A percentile compares a stretch with the other conserved stretches of the same genome.
phyloP scores from a whole-genome alignment of 2,888 invertebrate species.

The Oscheius sp. region DNA sequence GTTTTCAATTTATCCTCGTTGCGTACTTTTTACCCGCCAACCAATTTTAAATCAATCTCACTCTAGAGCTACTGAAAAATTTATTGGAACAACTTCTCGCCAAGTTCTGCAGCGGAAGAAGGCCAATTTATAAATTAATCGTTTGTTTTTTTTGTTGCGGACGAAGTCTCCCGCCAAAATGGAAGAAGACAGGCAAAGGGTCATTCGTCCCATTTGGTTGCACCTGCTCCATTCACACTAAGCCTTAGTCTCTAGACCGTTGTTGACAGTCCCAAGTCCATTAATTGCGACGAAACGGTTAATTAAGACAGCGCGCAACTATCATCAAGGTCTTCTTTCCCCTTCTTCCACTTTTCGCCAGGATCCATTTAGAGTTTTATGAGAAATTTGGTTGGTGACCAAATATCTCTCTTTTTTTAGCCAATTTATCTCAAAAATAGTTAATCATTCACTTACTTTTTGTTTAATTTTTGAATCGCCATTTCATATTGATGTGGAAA shows the following conservation, averaged over 20 bases:
- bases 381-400: too few relatives aligned
- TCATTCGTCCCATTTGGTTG: constrained; percentile 10
- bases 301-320: constrained; percentile 26
- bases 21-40: not conserved
- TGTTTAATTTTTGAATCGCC: too few relatives aligned
- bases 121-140: not conserved
- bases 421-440: too few relatives aligned
- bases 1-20: constrained; percentile 25
- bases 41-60: not conserved
- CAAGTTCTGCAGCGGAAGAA: not conserved
- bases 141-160: not conserved
- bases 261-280: constrained; percentile 22
- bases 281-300: constrained; percentile 28
- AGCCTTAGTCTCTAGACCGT: constrained; percentile 11
- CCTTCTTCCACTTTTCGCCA: too few relatives aligned
- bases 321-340: constrained; percentile 21
- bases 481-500: too few relatives aligned
- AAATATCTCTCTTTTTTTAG: too few relatives aligned
- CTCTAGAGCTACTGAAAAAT: not conserved
- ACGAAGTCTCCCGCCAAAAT: too few relatives aligned
- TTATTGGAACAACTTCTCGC: not conserved
- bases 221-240: constrained; percentile 27
- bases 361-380: too few relatives aligned
- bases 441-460: too few relatives aligned
- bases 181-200: not conserved